Conservation (phyloP, 2,888 invertebrate genomes). For the Pristionchus mayeri region DNA sequence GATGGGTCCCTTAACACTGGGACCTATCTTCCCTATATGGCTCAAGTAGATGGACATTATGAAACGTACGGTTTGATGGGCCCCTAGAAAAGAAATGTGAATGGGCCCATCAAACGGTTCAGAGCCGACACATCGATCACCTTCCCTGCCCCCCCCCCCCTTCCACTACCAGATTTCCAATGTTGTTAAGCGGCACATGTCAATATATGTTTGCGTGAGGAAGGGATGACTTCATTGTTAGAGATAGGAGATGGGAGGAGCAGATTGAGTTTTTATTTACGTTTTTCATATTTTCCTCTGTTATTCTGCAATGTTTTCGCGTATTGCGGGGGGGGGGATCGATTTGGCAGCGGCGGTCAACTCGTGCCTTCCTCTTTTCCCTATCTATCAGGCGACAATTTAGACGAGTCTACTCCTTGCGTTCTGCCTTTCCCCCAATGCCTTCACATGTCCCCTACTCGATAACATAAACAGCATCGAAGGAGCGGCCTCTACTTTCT, state of each 20-base stretch:
- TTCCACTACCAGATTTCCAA: neutral
- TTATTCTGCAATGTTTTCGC: too few species aligned
- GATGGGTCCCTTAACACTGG: too few species aligned
- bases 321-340: neutral
- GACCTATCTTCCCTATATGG: too few species aligned
- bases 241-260: neutral
- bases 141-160: neutral
- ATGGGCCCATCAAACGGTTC: too few species aligned
- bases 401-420: neutral
- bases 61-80: too few species aligned
- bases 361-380: neutral
- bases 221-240: neutral
- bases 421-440: neutral
- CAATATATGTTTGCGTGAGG: constrained; percentile 1
- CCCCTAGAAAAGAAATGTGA: neutral
- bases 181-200: neutral
- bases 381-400: neutral
- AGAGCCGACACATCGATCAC: neutral
- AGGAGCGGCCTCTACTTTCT: neutral
- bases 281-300: too few species aligned
- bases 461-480: neutral
- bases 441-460: neutral
- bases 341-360: neutral
- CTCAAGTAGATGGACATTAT: too few species aligned
- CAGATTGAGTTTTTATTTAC: too few species aligned